A percentile compares a stretch with the other conserved stretches of the same genome.
phyloP scores from a whole-genome alignment of 2,888 invertebrate species.

The Blomia tropicalis region DNA sequence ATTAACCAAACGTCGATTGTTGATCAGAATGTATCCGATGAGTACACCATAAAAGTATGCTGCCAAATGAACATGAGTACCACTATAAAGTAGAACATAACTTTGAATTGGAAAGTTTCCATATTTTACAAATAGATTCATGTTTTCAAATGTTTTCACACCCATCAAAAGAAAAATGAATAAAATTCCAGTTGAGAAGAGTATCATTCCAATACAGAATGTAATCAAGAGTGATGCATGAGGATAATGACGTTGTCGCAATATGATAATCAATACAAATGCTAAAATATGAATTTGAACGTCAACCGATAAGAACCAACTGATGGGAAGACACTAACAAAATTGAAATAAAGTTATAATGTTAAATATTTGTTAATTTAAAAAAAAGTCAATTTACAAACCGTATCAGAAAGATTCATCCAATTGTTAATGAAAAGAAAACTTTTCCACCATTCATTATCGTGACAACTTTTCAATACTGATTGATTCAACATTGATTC shows the following conservation, averaged over 20 bases:
- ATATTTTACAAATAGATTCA: background rate
- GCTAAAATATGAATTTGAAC: background rate
- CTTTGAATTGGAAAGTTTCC: background rate
- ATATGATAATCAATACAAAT: background rate
- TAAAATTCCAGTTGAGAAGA: background rate
- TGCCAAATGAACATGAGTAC: conserved; percentile 13
- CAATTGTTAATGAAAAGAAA: conserved; percentile 4
- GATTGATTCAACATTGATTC: background rate
- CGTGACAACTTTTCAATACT: background rate
- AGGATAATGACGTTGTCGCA: background rate
- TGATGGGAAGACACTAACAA: background rate
- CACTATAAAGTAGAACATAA: conserved; percentile 9
- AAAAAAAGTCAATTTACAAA: too few relatives aligned
- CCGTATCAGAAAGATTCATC: background rate
- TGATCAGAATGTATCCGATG: background rate
- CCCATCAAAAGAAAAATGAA: background rate
- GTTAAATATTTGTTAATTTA: background rate
- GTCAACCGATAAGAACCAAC: conserved; percentile 1
- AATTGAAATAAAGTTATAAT: background rate
- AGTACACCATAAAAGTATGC: conserved; percentile 14
- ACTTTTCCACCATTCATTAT: background rate
- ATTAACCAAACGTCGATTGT: background rate
- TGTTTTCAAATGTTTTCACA: background rate
- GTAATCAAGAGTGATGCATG: background rate
- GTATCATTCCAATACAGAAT: background rate